These are phyloP conservation scores for Sebastes itinus DNA, from an alignment of 2,797 vertebrate genomes.

Conservation along the genomic window DNA sequence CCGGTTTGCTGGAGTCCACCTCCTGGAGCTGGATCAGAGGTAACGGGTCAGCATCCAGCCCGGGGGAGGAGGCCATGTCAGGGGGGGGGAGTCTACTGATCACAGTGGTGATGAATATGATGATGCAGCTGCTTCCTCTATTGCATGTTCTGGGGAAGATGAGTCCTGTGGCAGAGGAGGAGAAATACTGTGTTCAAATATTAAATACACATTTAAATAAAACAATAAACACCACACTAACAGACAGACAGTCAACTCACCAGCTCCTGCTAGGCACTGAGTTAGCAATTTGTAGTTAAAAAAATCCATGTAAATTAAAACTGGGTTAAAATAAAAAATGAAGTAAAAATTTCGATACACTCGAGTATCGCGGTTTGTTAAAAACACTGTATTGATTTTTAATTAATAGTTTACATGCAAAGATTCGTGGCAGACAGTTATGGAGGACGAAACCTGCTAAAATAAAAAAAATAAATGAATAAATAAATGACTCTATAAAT, in stretches of 20 bases:
- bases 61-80: constrained; percentile 85
- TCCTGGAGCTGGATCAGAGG: constrained; percentile 85
- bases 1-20: constrained; percentile 79
- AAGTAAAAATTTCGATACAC: no score
- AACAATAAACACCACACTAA: background rate
- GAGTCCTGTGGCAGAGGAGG: constrained; percentile 26
- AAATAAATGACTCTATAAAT: no score
- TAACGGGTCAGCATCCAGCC: constrained; percentile 76
- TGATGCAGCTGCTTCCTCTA: constrained; percentile 28
- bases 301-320: no score
- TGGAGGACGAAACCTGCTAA: no score
- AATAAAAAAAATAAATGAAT: no score
- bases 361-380: no score
- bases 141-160: constrained; percentile 39
- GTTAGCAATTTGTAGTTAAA: no score
- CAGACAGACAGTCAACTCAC: background rate
- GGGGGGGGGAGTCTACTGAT: background rate
- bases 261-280: background rate
- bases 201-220: background rate
- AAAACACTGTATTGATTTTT: no score
- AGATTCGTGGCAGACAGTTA: no score
- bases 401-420: no score
- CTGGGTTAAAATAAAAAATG: no score
- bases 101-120: background rate
- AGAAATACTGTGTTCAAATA: background rate